These are phyloP conservation scores for Siderastrea radians DNA, from an alignment of 92 coral and sea anemone species.

Conservation along the genomic window DNA sequence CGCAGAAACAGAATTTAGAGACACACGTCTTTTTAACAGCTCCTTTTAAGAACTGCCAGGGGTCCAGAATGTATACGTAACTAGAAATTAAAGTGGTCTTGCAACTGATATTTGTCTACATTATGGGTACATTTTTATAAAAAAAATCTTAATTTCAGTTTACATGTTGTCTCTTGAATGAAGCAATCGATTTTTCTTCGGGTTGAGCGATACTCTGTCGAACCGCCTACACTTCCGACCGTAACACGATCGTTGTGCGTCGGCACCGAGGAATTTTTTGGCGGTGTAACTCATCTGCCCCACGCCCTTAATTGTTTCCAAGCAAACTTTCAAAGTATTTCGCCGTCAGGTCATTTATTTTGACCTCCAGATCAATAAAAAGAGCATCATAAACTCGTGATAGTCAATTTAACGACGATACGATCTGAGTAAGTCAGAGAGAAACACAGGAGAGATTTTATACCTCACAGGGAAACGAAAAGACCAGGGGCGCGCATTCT, in stretches of 20 bases:
- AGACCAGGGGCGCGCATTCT: background rate
- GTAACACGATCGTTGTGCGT: slow-evolving; percentile 13
- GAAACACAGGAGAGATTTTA: background rate
- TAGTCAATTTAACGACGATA: slow-evolving; percentile 4
- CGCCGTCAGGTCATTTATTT: slow-evolving; percentile 3
- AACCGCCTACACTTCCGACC: slow-evolving; percentile 49
- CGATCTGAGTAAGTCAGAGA: background rate
- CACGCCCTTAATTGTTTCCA: slow-evolving; percentile 11
- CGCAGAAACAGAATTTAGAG: background rate
- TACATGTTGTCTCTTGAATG: background rate
- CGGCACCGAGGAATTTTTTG: slow-evolving; percentile 10
- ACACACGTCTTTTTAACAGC: background rate
- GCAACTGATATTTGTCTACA: background rate
- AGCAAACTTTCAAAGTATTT: background rate
- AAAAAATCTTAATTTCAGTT: background rate
- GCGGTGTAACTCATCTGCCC: background rate
- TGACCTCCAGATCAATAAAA: slow-evolving; percentile 19
- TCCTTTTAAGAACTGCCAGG: background rate
- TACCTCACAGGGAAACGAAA: background rate
- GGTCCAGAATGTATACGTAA: too few relatives aligned
- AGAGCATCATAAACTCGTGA: slow-evolving; percentile 6
- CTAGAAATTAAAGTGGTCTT: too few relatives aligned
- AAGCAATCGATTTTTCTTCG: slow-evolving; percentile 8
- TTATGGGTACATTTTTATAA: background rate
- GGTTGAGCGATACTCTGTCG: background rate